These are phyloP conservation scores for Mormyrops attenuatus DNA, from an alignment of 2,797 vertebrate species.

Conservation along the genomic window DNA sequence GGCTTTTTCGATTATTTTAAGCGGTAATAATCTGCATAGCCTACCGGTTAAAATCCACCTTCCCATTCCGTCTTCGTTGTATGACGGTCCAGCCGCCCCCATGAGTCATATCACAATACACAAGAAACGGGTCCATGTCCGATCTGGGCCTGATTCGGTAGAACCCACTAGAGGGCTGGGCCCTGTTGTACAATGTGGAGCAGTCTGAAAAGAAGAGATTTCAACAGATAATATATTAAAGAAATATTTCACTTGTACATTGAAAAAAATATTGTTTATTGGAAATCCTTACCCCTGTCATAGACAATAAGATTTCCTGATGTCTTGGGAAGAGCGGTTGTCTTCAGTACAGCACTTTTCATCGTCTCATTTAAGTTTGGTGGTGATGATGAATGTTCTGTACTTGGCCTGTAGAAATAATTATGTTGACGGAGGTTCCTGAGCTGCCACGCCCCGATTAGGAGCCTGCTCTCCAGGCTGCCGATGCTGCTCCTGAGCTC, in stretches of 20 bases:
- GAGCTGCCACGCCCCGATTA: constrained; percentile 66
- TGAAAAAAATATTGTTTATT: neutral
- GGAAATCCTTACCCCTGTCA: constrained; percentile 65
- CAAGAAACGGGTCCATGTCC: constrained; percentile 70
- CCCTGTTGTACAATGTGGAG: constrained; percentile 66
- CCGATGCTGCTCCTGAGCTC: constrained; percentile 63
- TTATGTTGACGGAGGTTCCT: constrained; percentile 66
- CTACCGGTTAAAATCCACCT: constrained; percentile 78
- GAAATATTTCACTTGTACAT: neutral
- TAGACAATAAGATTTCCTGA: constrained; percentile 72
- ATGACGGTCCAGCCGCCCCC: constrained; percentile 85
- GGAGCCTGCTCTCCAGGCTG: constrained; percentile 65
- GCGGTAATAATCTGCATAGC: neutral
- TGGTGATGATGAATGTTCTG: constrained; percentile 22
- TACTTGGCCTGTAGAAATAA: constrained; percentile 48
- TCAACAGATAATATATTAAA: neutral
- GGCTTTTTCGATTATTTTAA: neutral
- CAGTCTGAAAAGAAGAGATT: constrained; percentile 61
- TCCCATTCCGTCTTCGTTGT: constrained; percentile 74
- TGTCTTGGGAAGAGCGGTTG: constrained; percentile 53
- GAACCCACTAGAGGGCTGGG: constrained; percentile 65
- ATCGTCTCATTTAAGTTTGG: constrained; percentile 29
- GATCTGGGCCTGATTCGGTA: constrained; percentile 70
- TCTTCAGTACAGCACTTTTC: constrained; percentile 21
- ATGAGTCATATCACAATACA: constrained; percentile 84